Conservation (phyloP, 2,888 invertebrate genomes). For the Phoenoteleia sp. region DNA sequence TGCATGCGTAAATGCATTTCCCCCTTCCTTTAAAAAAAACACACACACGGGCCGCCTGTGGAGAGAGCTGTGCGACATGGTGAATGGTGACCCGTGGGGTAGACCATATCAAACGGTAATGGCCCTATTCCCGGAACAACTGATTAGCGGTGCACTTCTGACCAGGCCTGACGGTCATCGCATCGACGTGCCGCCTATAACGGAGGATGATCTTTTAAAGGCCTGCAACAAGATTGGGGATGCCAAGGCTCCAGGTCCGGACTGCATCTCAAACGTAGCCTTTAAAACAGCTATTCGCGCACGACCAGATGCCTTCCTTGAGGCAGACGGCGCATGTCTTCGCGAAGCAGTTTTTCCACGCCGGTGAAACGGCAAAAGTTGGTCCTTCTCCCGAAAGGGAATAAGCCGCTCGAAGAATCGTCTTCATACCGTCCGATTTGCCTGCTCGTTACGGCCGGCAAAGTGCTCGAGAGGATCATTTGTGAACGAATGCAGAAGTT, state of each 20-base stretch:
- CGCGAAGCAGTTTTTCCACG: not conserved
- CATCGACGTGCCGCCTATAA: not conserved
- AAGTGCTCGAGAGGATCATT: slow-evolving; percentile 18
- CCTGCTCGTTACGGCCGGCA: too few species aligned
- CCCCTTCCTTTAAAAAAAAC: too few species aligned
- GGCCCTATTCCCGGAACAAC: not conserved
- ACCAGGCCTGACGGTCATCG: not conserved
- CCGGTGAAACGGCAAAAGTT: not conserved
- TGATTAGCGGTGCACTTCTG: not conserved
- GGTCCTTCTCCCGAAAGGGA: not conserved
- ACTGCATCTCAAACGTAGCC: not conserved
- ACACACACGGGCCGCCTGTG: too few species aligned
- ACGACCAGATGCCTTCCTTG: not conserved
- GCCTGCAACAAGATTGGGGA: not conserved
- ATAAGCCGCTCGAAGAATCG: not conserved
- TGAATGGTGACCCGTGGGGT: too few species aligned
- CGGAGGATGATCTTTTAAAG: not conserved
- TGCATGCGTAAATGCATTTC: too few species aligned
- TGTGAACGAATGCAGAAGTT: not conserved
- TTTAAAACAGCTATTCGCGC: not conserved
- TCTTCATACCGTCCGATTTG: too few species aligned
- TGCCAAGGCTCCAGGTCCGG: not conserved
- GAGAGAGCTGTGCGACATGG: too few species aligned
- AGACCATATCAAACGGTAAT: too few species aligned
- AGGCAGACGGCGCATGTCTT: not conserved